Base-by-base conservation (phyloP, 2,888 invertebrate species). In the Eupelmus urozonus region DNA sequence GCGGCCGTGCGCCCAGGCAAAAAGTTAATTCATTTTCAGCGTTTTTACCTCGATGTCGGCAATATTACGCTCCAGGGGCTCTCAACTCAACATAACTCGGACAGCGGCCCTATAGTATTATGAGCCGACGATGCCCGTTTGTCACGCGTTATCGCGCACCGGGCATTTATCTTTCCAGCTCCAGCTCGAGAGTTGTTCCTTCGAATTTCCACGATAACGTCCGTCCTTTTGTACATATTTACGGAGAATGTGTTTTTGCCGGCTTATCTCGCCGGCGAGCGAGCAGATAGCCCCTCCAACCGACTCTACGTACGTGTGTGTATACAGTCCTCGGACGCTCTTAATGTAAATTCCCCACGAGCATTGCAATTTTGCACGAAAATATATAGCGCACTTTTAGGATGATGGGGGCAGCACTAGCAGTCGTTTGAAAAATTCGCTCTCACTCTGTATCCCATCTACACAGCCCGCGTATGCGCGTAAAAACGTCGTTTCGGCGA, bases 21-120 rank as follows among this genome's bases (percentile, higher is more conserved):
- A 87, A 88, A 87, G 87, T 88, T 88, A 86, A 88, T 88, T 87
- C 86, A 86, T 87, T 87, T 87, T 85, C 87, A 83, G 83, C 82
- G 83, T 87, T 88, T 86, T 87, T 88, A 87, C 85, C 83, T 77
- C 83, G 85, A 86, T 85, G 82, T 81, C 72, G 81, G 80, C 84
- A 85, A 86, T 85, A 84, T 85, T 85, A 80, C 81, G 62, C 70
- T 57, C 16, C 85, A 85, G 87, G 55, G 86, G 82, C 78, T 84
- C 77, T 77, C 77, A 77, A 66, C 53, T 3, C 16, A n/a, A n/a
- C n/a, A n/a, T n/a, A n/a, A n/a, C n/a, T 45, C 16, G 45, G 3
- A 45, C 45, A 34, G 34, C 9, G 5, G 9, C 45, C 16, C 2
- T 16, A 16, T 16, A 16, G 9, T 34, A 45, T 16, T 45, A 34